Base-by-base conservation (phyloP, 2,888 invertebrate species). In the Amiota communis region DNA sequence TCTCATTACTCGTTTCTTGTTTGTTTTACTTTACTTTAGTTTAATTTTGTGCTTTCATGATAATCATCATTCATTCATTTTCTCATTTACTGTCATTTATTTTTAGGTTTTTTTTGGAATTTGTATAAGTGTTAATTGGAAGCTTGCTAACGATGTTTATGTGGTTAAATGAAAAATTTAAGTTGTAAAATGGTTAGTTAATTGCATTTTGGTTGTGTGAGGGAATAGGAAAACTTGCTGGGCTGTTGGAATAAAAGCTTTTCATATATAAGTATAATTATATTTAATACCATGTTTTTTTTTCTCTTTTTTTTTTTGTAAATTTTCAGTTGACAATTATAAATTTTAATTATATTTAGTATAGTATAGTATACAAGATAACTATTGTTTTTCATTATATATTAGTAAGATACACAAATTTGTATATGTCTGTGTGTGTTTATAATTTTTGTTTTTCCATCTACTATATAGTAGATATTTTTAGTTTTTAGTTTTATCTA, bases 401-500 rank as follows among this genome's bases (percentile, higher is more conserved):
- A 36, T 36, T 36, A 36, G 36, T 36, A 6, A 6, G 36, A 23
- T 23, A 23, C 3, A 23, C 2, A 23, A 23, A 23, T 23, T 23
- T 36, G 36, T 36, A 6, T 36, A 36, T 36, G 8, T 53, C 1
- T 53, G n/a, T 9, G n/a, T 53, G n/a, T 53, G 13, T 53, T n/a
- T n/a, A 11, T 23, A 11, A 8, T 53, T 53, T 36, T 64, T 53
- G 9, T 63, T 13, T 64, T 64, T 64, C 13, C n/a, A 36, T 1
- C 36, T 13, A 46, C 36, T 57, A 11, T 12, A 61, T 68, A n/a
- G n/a, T n/a, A n/a, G n/a, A n/a, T 68, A 48, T 17, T 51, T 69
- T 53, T 47, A 15, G n/a, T n/a, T 47, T 71, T 65, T 61, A 23
- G 57, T 46, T 17, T 75, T 71, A 47, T 15, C 2, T 53, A 63